These are phyloP conservation scores for Phoxinus dragarum DNA, from an alignment of 2,797 vertebrate genomes.

Conservation along the genomic window DNA sequence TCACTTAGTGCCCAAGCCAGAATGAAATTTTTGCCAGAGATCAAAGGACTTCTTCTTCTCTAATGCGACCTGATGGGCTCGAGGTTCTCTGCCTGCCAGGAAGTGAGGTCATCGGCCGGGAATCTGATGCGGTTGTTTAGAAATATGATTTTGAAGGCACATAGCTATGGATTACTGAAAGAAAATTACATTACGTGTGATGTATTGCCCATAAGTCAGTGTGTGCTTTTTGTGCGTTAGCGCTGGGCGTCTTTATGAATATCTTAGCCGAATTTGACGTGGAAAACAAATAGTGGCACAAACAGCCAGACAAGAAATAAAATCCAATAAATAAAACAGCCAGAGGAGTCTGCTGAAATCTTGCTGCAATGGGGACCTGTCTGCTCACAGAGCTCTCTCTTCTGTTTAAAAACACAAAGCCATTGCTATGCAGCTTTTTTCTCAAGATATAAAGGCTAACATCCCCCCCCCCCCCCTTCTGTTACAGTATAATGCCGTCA, in stretches of 20 bases:
- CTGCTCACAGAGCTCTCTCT: conserved; percentile 7
- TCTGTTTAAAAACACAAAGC: conserved; percentile 24
- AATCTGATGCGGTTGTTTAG: conserved; percentile 20
- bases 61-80: conserved; percentile 34
- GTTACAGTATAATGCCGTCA: conserved; percentile 18
- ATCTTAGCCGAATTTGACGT: conserved; percentile 47
- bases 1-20: conserved; percentile 27
- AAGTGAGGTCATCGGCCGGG: conserved; percentile 26
- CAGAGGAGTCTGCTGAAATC: conserved; percentile 47
- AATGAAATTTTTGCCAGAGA: conserved; percentile 5
- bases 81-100: conserved; percentile 19
- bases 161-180: conserved; percentile 35
- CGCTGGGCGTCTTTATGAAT: conserved; percentile 44
- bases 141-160: conserved; percentile 39
- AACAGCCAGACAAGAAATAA: conserved; percentile 48
- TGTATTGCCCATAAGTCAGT: conserved; percentile 19
- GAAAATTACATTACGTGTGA: conserved; percentile 28
- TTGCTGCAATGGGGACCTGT: conserved; percentile 33
- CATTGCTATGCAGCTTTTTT: not conserved
- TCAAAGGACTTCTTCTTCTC: conserved; percentile 13
- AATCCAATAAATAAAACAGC: conserved; percentile 57
- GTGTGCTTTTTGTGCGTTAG: conserved; percentile 16
- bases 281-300: conserved; percentile 50
- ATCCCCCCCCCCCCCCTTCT: not conserved
- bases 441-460: not conserved